Conservation (phyloP, 2,113 vertebrate genomes). For the Acanthochromis polyacanthus region DNA sequence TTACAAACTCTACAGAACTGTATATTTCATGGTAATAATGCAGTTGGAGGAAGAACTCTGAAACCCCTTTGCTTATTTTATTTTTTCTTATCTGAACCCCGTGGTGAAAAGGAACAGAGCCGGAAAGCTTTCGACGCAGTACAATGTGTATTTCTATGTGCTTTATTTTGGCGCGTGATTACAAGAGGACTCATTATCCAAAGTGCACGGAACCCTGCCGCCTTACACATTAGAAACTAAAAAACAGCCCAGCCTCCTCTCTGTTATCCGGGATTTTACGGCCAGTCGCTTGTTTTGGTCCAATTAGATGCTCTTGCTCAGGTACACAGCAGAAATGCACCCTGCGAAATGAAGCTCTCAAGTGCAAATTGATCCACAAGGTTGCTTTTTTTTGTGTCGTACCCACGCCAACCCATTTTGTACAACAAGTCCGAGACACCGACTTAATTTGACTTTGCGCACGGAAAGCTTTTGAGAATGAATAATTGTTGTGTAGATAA, state of each 20-base stretch:
- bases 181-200: constrained; percentile 51
- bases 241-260: constrained; percentile 18
- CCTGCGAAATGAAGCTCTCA: constrained; percentile 24
- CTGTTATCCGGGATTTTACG: constrained; percentile 25
- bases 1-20: neutral
- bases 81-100: neutral
- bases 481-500: constrained; percentile 12
- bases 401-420: constrained; percentile 22
- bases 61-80: neutral
- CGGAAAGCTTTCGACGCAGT: neutral
- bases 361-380: constrained; percentile 38
- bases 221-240: constrained; percentile 11
- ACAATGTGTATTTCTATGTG: constrained; percentile 1
- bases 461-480: neutral
- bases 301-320: constrained; percentile 54
- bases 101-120: neutral
- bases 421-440: constrained; percentile 9
- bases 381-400: constrained; percentile 33
- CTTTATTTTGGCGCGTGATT: constrained; percentile 39
- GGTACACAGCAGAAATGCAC: constrained; percentile 1
- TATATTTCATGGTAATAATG: neutral
- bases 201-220: constrained; percentile 30
- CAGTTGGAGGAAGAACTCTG: neutral
- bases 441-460: constrained; percentile 31
- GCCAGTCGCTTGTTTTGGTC: constrained; percentile 50